Conservation (phyloP, 2,888 invertebrate species). For the Gymnoscelis rufifasciata region DNA sequence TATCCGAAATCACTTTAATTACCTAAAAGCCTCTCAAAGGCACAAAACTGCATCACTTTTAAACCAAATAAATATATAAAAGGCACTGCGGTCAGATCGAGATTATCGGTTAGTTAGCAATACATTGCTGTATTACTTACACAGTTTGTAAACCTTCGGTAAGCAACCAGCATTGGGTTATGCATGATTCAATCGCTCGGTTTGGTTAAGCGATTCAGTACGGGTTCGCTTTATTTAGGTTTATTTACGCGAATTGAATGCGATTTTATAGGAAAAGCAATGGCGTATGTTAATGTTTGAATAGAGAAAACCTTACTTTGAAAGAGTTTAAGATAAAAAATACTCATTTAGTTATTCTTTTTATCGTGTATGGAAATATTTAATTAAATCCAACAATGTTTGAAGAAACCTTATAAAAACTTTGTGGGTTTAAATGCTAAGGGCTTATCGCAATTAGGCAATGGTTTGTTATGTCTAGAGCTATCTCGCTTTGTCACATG, state of each 20-base stretch:
- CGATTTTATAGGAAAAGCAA: conserved; percentile 3
- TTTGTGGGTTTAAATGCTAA: too few relatives aligned
- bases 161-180: conserved; percentile 22
- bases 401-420: too few relatives aligned
- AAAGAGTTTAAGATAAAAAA: too few relatives aligned
- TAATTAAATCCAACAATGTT: too few relatives aligned
- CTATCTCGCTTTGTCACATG: too few relatives aligned
- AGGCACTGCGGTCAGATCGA: conserved; percentile 13
- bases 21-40: conserved; percentile 47
- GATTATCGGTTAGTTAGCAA: conserved; percentile 12
- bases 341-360: too few relatives aligned
- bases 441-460: too few relatives aligned
- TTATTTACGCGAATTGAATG: conserved; percentile 8
- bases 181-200: conserved; percentile 13
- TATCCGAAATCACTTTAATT: conserved; percentile 43
- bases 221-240: conserved; percentile 15
- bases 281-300: too few relatives aligned
- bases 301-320: too few relatives aligned
- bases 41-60: conserved; percentile 38
- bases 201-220: conserved; percentile 7
- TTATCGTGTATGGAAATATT: too few relatives aligned
- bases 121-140: conserved; percentile 23
- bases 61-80: conserved; percentile 12
- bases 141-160: conserved; percentile 7
- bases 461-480: too few relatives aligned